These are phyloP conservation scores for Acropora yongei DNA, from an alignment of 64 coral and sea anemone species.

Conservation along the genomic window DNA sequence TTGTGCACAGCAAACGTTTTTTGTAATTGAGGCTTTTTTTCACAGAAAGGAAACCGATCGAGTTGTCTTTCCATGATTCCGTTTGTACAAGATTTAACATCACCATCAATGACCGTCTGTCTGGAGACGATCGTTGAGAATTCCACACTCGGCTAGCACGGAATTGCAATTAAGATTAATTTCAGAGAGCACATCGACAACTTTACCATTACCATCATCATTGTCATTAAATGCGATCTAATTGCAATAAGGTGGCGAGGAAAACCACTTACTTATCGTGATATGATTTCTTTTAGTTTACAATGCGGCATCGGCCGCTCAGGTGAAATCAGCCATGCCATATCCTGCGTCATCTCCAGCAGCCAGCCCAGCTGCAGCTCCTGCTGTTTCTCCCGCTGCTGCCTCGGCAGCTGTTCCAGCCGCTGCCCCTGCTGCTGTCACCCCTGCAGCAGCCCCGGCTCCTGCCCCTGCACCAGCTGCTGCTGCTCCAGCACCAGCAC, in stretches of 20 bases:
- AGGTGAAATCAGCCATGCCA: constrained; percentile 66
- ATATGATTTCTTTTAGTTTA: constrained; percentile 45
- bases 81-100: too few relatives aligned
- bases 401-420: constrained; percentile 30
- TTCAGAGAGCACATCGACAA: background rate
- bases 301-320: constrained; percentile 53
- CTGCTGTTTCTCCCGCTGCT: constrained; percentile 11
- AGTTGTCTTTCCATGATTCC: too few relatives aligned
- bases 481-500: constrained; percentile 10
- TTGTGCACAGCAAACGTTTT: background rate
- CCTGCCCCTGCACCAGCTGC: constrained; percentile 30
- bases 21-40: too few relatives aligned
- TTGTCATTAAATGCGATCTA: background rate
- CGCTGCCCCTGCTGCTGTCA: constrained; percentile 17
- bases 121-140: too few relatives aligned
- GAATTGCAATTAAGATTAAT: too few relatives aligned
- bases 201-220: background rate
- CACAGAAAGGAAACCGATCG: too few relatives aligned
- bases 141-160: too few relatives aligned
- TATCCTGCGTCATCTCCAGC: constrained; percentile 66
- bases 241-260: background rate
- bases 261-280: background rate
- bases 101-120: too few relatives aligned
- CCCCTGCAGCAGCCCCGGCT: constrained; percentile 34
- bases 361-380: constrained; percentile 6